phyloP scores from a whole-genome alignment of 1,140 invertebrate genomes.

The Atta colombica region DNA sequence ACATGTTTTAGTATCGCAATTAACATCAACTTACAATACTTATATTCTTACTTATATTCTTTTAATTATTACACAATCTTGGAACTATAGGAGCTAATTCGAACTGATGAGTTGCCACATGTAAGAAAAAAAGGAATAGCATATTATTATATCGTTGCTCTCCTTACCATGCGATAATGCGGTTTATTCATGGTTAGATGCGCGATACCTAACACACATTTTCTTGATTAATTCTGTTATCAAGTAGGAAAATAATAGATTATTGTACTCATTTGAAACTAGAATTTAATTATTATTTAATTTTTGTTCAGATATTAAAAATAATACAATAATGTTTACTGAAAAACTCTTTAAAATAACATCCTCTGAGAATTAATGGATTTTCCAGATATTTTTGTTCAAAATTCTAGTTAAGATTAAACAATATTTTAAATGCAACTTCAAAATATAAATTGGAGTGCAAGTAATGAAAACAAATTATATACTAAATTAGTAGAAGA shows the following conservation, averaged over 20 bases:
- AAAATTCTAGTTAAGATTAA: too few relatives aligned
- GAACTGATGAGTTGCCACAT: neutral
- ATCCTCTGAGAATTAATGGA: too few relatives aligned
- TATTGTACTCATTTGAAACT: neutral
- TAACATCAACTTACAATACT: neutral
- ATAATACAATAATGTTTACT: neutral
- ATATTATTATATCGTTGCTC: slow-evolving; percentile 27
- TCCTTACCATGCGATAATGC: slow-evolving; percentile 20
- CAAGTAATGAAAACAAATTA: too few relatives aligned
- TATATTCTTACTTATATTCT: neutral
- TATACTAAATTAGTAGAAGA: too few relatives aligned
- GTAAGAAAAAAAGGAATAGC: slow-evolving; percentile 21
- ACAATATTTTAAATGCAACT: too few relatives aligned
- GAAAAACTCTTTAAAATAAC: too few relatives aligned
- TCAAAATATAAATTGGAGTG: too few relatives aligned
- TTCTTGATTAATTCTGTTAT: slow-evolving; percentile 37
- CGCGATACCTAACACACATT: slow-evolving; percentile 36
- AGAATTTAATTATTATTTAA: slow-evolving; percentile 11
- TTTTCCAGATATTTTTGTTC: too few relatives aligned
- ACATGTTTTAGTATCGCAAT: neutral
- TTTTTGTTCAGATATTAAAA: neutral
- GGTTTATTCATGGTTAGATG: slow-evolving; percentile 22
- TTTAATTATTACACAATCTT: slow-evolving; percentile 29
- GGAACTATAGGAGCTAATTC: slow-evolving; percentile 9
- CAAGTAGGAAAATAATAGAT: slow-evolving; percentile 24